Evolutionary conservation across 2,888 invertebrate genomes (phyloP), one percentile per base, ranked within the genome.

Genomic region (Gisinianus flammeolus): DNA sequence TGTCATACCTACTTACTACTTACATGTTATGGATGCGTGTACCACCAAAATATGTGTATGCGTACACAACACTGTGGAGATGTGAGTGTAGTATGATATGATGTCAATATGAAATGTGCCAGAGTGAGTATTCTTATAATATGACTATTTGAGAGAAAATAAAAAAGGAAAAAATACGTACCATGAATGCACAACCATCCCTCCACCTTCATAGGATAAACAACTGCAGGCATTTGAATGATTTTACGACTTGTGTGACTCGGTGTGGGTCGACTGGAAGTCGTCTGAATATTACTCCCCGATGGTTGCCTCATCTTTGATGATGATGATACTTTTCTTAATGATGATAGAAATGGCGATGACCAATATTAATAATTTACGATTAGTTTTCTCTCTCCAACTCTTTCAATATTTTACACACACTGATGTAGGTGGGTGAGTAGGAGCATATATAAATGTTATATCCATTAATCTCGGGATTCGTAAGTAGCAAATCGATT

Each of bases 121-220:
- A n/a, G n/a, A n/a, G n/a, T n/a, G n/a, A n/a, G n/a, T n/a, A n/a
- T n/a, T n/a, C n/a, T n/a, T n/a, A n/a, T n/a, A n/a, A n/a, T n/a
- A n/a, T n/a, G 54, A 54, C 54, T 54, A 54, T 54, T 54, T 12
- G 54, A 54, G n/a, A n/a, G 16, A 54, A 8, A 54, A 54, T 54
- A 54, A 16, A n/a, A 54, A 4, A 12, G 19, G 4, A 19, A 24
- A 62, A 56, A 12, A 30, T 30, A 87, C 89, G 88, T 83, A 90
- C 90, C 90, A 85, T 89, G 89, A 84, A 90, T 88, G 85, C 89
- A 89, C 83, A 90, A 88, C 90, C 90, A 90, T 81, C 90, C 90
- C 86, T 90, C 90, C 67, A 90, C 89, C 76, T 90, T 87, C 84
- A 88, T 89, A 16, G 90, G 90, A 86, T 89, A 90, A 80, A 88